Base-by-base conservation (phyloP, 2,888 invertebrate species). In the Timema podura region DNA sequence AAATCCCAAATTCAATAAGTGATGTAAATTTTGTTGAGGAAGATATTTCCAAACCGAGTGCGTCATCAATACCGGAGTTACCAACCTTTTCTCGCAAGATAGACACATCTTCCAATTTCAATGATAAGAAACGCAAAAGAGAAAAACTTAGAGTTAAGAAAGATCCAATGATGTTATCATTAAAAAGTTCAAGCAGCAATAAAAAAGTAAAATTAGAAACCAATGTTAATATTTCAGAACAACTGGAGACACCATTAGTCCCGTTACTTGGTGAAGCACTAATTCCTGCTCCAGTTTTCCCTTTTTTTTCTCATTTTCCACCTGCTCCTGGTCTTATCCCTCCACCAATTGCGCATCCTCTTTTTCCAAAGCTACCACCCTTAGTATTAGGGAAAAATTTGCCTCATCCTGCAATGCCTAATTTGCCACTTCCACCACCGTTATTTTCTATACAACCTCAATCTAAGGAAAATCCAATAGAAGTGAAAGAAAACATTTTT, bases 91-190 rank as follows among this genome's bases (percentile, higher is more conserved):
- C 84, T 77, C 84, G 85, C 77, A 76, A 74, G 68, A 70, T 68
- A 10, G 72, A 72, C 48, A 74, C 69, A 44, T 82, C 59, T 47
- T 75, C 75, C 10, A 73, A 79, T 11, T 79, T 79, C 67, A 81
- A 80, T 64, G 81, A 86, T 86, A 76, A 86, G 86, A 76, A 88
- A 87, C 76, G 88, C 88, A 76, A 85, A 83, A 76, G 78, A 81
- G 73, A 72, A 13, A 74, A 72, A 67, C 65, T 74, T 77, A 72
- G 79, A 77, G 72, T 78, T 79, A 10, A 80, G 78, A 72, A 76
- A 77, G 74, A 75, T 70, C 77, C 68, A 15, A 65, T 59, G 51
- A 51, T 59, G 1, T 69, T 64, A 59, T 64, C 51, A 10, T 16
- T 47, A 6, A 71, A 71, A 67, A 64, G 68, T 44, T 65, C 71